Evolutionary conservation across 2,888 invertebrate genomes (phyloP).

Genomic region (Orthosia cruda): DNA sequence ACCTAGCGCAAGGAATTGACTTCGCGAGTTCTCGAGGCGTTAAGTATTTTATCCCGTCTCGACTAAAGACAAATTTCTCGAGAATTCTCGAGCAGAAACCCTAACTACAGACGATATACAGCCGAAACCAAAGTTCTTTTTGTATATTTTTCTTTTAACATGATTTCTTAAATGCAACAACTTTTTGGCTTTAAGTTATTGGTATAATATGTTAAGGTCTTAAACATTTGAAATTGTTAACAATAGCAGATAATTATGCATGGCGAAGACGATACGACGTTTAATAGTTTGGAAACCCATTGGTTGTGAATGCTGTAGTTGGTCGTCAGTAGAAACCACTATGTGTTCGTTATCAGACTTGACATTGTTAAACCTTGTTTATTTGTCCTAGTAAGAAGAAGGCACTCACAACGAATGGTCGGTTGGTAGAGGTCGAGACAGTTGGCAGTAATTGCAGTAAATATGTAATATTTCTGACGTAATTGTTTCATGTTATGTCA

Average conservation of each 20-base stretch:
- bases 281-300: neutral
- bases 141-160: neutral
- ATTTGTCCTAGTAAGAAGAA: neutral
- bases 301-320: constrained; percentile 1
- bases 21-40: no score
- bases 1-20: no score
- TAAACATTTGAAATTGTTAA: constrained; percentile 4
- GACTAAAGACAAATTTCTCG: no score
- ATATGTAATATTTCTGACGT: neutral
- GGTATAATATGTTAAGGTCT: neutral
- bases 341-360: neutral
- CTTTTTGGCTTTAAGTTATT: neutral
- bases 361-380: neutral
- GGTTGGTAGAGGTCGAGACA: constrained; percentile 5
- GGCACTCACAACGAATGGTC: neutral
- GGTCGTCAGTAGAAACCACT: neutral
- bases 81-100: no score
- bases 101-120: neutral
- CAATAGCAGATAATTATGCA: neutral
- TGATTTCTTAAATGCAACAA: neutral
- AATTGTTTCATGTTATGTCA: constrained; percentile 8
- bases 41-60: no score
- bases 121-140: neutral
- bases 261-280: neutral
- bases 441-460: constrained; percentile 8